phyloP scores from a whole-genome alignment of 2,113 vertebrate species.

The Machaerirhynchus nigripectus region DNA sequence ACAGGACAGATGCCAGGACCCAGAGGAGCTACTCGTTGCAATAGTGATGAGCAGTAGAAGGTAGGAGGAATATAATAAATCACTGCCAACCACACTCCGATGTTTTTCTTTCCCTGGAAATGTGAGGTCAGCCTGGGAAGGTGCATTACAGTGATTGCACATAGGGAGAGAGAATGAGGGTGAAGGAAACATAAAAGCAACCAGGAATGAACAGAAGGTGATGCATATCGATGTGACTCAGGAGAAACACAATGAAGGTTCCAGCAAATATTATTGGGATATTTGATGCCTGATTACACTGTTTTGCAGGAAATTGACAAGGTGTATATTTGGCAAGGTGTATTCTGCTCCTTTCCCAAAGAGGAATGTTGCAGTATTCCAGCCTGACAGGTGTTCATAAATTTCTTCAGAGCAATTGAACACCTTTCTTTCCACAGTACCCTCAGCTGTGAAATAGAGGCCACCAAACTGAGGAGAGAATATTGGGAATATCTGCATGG shows the following conservation, averaged over 20 bases:
- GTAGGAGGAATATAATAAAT: not conserved
- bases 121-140: not conserved
- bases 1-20: not conserved
- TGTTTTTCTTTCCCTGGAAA: not conserved
- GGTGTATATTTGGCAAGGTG: not conserved
- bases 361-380: not conserved
- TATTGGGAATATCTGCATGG: rapidly evolving
- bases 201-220: not conserved
- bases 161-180: not conserved
- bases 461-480: not conserved
- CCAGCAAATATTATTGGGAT: not conserved
- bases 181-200: not conserved
- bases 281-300: not conserved
- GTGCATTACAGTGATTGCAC: not conserved
- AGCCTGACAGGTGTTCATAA: not conserved
- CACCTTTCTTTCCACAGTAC: not conserved
- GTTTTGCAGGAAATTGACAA: not conserved
- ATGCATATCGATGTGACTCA: not conserved
- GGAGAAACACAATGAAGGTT: not conserved
- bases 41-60: not conserved
- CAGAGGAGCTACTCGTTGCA: not conserved
- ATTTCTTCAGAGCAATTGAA: not conserved
- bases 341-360: not conserved
- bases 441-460: not conserved
- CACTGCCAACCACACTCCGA: not conserved